A percentile compares a stretch with the other conserved stretches of the same genome.
Conservation (phyloP, 2,888 invertebrate species). For the Oasisia sp. region DNA sequence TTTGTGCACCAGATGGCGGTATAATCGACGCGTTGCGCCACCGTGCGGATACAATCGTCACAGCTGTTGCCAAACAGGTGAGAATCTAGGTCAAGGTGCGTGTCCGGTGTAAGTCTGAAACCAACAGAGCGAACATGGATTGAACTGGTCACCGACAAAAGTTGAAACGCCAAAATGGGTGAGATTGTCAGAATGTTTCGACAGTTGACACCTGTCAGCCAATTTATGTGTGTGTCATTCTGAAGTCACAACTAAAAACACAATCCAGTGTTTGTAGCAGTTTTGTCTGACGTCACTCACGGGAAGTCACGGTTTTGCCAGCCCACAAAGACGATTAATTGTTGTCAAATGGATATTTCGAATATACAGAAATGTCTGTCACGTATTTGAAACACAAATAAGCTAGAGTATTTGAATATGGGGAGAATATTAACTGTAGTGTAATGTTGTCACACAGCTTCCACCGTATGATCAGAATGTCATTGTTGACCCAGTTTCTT, state of each 20-base stretch:
- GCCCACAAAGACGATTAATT: background rate
- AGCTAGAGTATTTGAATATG: background rate
- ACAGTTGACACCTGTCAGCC: background rate
- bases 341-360: background rate
- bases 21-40: background rate
- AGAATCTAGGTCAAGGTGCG: constrained; percentile 12
- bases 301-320: background rate
- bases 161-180: background rate
- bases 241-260: background rate
- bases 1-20: background rate
- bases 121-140: background rate
- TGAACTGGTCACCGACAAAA: background rate
- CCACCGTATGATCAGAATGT: background rate
- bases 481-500: background rate
- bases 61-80: background rate
- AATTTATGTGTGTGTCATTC: background rate
- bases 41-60: background rate
- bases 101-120: background rate
- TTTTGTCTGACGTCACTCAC: background rate
- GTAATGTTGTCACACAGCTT: background rate
- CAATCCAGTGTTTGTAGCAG: background rate
- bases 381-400: background rate
- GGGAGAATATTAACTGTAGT: background rate
- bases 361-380: background rate
- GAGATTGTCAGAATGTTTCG: background rate